Base-by-base conservation (phyloP, 1,140 invertebrate genomes). In the Eriosoma lanigerum region DNA sequence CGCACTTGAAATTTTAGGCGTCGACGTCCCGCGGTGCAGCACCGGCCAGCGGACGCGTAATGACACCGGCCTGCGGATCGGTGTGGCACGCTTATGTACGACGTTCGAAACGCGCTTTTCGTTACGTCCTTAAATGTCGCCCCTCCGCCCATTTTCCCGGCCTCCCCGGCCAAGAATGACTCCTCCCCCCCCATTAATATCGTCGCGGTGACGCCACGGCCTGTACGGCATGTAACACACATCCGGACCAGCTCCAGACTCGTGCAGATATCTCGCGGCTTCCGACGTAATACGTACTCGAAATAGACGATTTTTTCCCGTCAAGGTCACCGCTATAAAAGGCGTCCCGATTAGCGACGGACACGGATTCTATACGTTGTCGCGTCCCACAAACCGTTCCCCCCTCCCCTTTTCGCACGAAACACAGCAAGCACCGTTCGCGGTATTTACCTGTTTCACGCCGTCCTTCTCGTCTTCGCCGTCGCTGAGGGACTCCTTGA, bases 61-160 rank as follows among this genome's bases (percentile, higher is more conserved):
- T 44, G 44, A 15, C 26, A 26, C 10, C 26, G 24, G 68, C 24
- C 26, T 44, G 21, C 56, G 10, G n/a, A 6, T 5, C 66, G 46
- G 46, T 12, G 21, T 38, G 32, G 32, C 32, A 38, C 32, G 32
- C 32, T 8, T 3, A 38, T 3, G 62, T 38, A 68, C 64, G 38
- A 46, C 66, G 66, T 70, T 50, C 13, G 1, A 21, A 26, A 26
- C 66, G 66, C 68, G 66, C 68, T 72, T 75, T 75, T 75, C 56
- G 75, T 78, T 58, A 56, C 75, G 44, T 78, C 75, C 75, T 78
- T 62, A 62, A 78, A 78, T 19, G 21, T 60, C 75, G 75, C 75
- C 75, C 75, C 75, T 75, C 75, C 54, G 75, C 38, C 54, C 75
- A 78, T 78, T 78, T 78, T 78, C 75, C 56, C 75, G 21, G 44